Base-by-base conservation (phyloP, 2,888 invertebrate genomes). In the Nomada fabriciana region DNA sequence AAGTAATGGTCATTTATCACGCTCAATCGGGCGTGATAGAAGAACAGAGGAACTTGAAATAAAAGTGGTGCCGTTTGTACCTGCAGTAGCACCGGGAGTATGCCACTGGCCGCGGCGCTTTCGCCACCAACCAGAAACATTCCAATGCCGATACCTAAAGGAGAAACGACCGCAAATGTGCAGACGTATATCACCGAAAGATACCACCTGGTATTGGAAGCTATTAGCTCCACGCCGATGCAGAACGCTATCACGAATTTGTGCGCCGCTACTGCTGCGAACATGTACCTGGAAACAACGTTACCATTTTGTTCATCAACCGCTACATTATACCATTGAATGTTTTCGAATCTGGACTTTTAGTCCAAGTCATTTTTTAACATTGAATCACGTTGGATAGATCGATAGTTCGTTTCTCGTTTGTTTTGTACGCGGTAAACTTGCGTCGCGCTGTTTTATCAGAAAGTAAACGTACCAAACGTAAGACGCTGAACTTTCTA, bases 221-320 rank as follows among this genome's bases (percentile, higher is more conserved):
- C 96, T 61, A 97, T 96, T 64, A 98, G 94, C 92, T 98, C 98
- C 55, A 98, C 96, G 4, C 98, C 98, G 72, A 98, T 97, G 92
- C 98, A 98, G 93, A 98, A 98, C 0, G 98, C 97, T 82, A 98
- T 96, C 36, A 98, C 97, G 64, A 98, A 95, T 93, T 98, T 98
- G 93, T 98, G 98, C 0, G 97, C 97, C 0, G 97, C 96, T 1
- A 98, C 96, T 0, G 98, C 98, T 5, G 96, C 97, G 91, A 98
- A 96, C 96, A 98, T 97, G 93, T 97, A 97, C 95, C 95, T 95
- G 91, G 1, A 93, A 91, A 29, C 11, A 13, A 63, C 57, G 60
- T 60, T 13, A 36, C 20, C 9, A 29, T 15, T 18, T 18, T 50
- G 13, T 61, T 36, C 55, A 63, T 47, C 18, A 29, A 36, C 36